A percentile compares a stretch with the other conserved stretches of the same genome.
These are phyloP conservation scores for Drosophila bifasciata DNA, from an alignment of 1,140 invertebrate genomes.

Conservation along the genomic window DNA sequence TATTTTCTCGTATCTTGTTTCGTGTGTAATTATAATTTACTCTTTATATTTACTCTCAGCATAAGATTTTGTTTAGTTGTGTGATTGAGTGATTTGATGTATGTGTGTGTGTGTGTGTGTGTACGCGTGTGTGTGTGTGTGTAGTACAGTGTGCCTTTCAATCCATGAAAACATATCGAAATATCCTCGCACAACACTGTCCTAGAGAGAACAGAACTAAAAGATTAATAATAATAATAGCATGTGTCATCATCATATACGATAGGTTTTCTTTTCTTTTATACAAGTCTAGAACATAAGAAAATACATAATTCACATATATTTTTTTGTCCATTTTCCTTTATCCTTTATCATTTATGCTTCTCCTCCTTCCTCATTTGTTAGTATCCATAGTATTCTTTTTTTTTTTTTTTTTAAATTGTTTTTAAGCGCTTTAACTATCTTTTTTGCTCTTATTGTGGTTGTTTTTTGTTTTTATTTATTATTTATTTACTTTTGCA, in stretches of 20 bases:
- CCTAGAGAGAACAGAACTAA: conserved; percentile 64
- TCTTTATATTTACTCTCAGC: conserved; percentile 75
- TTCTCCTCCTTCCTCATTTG: conserved; percentile 10
- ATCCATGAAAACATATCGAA: conserved; percentile 61
- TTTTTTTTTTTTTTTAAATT: conserved; percentile 57
- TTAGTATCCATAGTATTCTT: conserved; percentile 67
- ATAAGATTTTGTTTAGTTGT: conserved; percentile 78
- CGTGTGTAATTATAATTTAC: conserved; percentile 71
- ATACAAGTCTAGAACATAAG: conserved; percentile 80
- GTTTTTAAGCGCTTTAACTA: conserved; percentile 74
- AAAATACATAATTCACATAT: conserved; percentile 76
- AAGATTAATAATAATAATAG: conserved; percentile 54
- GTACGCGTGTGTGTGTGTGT: conserved; percentile 21
- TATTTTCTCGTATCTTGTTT: conserved; percentile 46
- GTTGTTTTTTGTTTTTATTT: conserved; percentile 28
- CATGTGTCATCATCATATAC: conserved; percentile 52
- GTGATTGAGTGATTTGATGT: conserved; percentile 42
- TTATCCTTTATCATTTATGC: conserved; percentile 16
- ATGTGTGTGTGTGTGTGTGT: conserved; percentile 11
- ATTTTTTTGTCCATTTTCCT: conserved; percentile 43
- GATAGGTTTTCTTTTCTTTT: conserved; percentile 56
- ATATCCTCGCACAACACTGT: conserved; percentile 58
- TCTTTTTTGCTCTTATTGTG: conserved; percentile 47
- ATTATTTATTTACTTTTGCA: conserved; percentile 38
- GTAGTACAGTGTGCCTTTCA: conserved; percentile 34